Evolutionary conservation across 2,888 invertebrate species (phyloP).

Genomic region (Latrodectus hesperus): DNA sequence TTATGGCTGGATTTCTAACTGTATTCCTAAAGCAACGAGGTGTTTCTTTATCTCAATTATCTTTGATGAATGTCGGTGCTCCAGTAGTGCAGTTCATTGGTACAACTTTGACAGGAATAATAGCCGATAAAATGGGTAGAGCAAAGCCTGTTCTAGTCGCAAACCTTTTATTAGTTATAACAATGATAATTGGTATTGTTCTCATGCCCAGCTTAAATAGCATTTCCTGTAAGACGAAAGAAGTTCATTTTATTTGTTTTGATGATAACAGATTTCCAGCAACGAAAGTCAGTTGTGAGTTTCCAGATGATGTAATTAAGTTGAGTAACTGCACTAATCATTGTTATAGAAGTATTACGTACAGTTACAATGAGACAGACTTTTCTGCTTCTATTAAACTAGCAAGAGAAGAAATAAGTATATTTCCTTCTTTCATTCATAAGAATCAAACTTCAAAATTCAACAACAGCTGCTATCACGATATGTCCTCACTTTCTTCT

Average conservation of each 20-base stretch:
- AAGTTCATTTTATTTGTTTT: background rate
- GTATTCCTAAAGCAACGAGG: constrained; percentile 94
- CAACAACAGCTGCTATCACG: background rate
- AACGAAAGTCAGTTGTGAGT: background rate
- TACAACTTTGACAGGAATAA: constrained; percentile 82
- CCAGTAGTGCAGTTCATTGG: constrained; percentile 90
- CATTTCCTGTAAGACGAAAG: background rate
- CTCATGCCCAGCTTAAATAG: constrained; percentile 72
- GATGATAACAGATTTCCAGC: background rate
- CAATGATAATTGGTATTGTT: constrained; percentile 86
- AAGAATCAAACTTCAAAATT: background rate
- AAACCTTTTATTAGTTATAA: constrained; percentile 84
- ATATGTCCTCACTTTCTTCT: background rate
- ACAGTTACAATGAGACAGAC: background rate
- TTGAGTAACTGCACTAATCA: background rate
- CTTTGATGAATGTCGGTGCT: constrained; percentile 88
- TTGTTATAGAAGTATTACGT: constrained; percentile 6
- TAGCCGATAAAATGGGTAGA: constrained; percentile 90
- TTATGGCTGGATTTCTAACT: constrained; percentile 87
- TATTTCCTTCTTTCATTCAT: background rate
- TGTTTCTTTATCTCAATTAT: constrained; percentile 88
- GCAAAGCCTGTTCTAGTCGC: constrained; percentile 89
- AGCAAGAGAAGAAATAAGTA: background rate
- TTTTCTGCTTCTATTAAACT: background rate
- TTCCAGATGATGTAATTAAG: background rate